A percentile compares a stretch with the other conserved stretches of the same genome.
phyloP scores from a whole-genome alignment of 92 coral and sea anemone species.

The Porites divaricata region DNA sequence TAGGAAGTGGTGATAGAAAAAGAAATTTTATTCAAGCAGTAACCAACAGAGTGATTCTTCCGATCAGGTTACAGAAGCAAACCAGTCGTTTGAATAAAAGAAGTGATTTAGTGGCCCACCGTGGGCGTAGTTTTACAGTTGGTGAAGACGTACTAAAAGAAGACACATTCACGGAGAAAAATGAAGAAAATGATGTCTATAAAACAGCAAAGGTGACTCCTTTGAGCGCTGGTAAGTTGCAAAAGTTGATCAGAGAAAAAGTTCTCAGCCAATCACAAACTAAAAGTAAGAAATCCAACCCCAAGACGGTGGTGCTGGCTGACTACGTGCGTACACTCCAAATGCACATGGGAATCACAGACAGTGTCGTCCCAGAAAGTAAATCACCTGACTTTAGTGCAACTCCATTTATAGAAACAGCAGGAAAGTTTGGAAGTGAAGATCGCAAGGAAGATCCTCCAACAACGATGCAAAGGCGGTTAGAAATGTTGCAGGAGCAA shows the following conservation, averaged over 20 bases:
- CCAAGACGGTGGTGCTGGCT: conserved; percentile 9
- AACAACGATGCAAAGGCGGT: background rate
- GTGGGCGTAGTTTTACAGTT: background rate
- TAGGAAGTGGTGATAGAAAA: background rate
- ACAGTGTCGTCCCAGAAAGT: background rate
- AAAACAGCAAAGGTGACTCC: background rate
- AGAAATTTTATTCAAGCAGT: background rate
- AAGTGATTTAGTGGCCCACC: background rate
- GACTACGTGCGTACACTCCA: conserved; percentile 37
- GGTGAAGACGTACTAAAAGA: background rate
- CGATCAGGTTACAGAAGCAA: conserved; percentile 1
- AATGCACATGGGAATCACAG: conserved; percentile 9
- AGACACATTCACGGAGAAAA: background rate
- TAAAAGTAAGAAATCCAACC: conserved; percentile 1
- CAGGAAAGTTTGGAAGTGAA: background rate
- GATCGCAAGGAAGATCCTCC: background rate
- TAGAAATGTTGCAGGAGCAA: conserved; percentile 8
- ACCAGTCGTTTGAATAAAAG: background rate
- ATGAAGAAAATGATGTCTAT: background rate
- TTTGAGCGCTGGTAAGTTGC: conserved; percentile 15
- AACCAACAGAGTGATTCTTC: conserved; percentile 13
- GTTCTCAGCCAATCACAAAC: conserved; percentile 29
- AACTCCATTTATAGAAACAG: conserved; percentile 29
- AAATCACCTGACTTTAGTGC: conserved; percentile 36
- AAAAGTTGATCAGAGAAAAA: conserved; percentile 20